Percentiles rank a stretch among this genome's conserved stretches.
These are phyloP conservation scores for Julus scandinavius DNA, from an alignment of 2,888 invertebrate species.

Conservation along the genomic window DNA sequence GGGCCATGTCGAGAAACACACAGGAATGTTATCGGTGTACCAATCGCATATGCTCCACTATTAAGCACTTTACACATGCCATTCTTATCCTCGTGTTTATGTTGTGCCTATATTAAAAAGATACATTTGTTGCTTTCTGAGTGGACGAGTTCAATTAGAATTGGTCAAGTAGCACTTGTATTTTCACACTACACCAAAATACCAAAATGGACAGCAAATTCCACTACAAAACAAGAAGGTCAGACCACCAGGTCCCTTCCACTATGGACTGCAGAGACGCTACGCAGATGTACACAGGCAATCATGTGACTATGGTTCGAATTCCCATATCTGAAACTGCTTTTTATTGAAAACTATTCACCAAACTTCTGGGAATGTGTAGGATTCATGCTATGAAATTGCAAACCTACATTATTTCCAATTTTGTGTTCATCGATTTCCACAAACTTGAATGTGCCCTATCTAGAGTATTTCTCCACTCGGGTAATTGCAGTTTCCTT, in stretches of 20 bases:
- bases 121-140: not conserved
- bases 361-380: too few relatives aligned
- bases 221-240: not conserved
- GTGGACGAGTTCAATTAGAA: constrained; percentile 4
- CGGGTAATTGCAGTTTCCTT: too few relatives aligned
- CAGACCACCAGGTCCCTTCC: too few relatives aligned
- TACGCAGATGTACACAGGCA: too few relatives aligned
- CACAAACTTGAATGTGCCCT: not conserved
- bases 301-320: too few relatives aligned
- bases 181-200: not conserved
- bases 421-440: not conserved
- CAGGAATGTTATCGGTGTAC: not conserved
- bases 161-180: not conserved
- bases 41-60: not conserved
- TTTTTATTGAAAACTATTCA: too few relatives aligned
- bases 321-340: too few relatives aligned
- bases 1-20: not conserved
- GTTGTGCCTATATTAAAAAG: not conserved
- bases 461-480: not conserved
- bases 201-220: not conserved
- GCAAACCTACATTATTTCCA: too few relatives aligned
- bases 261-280: not conserved
- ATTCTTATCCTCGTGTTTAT: not conserved
- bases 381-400: too few relatives aligned
- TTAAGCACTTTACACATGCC: constrained; percentile 1